Evolutionary conservation across 2,888 invertebrate genomes (phyloP).

Genomic region (Cabera pusaria): DNA sequence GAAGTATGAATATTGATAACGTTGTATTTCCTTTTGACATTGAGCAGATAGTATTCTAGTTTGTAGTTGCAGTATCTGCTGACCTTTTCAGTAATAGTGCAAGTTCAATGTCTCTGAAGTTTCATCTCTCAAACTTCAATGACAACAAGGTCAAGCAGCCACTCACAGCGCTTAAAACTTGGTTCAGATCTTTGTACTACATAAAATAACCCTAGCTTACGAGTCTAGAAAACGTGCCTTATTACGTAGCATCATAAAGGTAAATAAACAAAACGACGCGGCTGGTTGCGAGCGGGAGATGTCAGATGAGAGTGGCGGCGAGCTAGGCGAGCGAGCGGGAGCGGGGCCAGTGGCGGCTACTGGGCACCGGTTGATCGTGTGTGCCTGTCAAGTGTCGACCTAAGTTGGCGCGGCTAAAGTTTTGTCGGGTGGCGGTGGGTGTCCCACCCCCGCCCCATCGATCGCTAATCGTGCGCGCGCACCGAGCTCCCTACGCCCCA

Average conservation of each 20-base stretch:
- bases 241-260: too few relatives aligned
- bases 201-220: too few relatives aligned
- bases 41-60: too few relatives aligned
- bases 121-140: not conserved
- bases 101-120: not conserved
- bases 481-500: slow-evolving; percentile 43
- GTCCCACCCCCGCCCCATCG: slow-evolving; percentile 57
- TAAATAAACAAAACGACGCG: slow-evolving; percentile 12
- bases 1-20: too few relatives aligned
- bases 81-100: too few relatives aligned
- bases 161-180: not conserved
- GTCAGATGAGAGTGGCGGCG: not conserved
- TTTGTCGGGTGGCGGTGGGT: slow-evolving; percentile 53
- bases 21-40: too few relatives aligned
- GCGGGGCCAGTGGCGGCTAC: slow-evolving; percentile 22
- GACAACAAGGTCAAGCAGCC: not conserved
- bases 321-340: not conserved
- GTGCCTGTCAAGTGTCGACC: slow-evolving; percentile 59
- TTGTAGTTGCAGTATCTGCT: too few relatives aligned
- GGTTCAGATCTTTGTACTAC: too few relatives aligned
- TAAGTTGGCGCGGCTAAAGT: slow-evolving; percentile 68
- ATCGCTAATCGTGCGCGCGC: slow-evolving; percentile 75
- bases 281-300: slow-evolving; percentile 11
- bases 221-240: too few relatives aligned
- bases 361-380: slow-evolving; percentile 70